Evolutionary conservation across 2,888 invertebrate species (phyloP), one percentile per base, ranked within the genome.

Genomic region (Serripes groenlandicus): DNA sequence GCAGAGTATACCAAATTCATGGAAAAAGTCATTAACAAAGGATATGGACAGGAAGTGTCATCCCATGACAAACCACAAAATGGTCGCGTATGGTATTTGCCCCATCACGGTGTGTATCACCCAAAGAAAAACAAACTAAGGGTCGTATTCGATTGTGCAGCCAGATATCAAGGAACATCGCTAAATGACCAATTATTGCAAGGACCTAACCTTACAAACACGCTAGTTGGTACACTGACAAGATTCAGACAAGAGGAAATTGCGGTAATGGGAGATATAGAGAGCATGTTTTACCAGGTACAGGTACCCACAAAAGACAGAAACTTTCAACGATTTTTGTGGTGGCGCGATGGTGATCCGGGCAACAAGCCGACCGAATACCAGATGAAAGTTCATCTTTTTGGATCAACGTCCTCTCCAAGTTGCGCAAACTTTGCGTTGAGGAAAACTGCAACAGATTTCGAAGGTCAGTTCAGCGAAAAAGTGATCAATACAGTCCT

Each of bases 111-210:
- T 0, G 77, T 81, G 3, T 81, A 70, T 64, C 68, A 77, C 37
- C 73, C 69, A 15, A 78, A 78, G 34, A 64, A 32, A 18, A 66
- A 56, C n/a, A 78, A 73, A 54, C 64, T 78, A 35, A 32, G 78
- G 0, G 78, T 88, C 5, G 88, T 86, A 5, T 88, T 89, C 30
- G 86, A 88, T 52, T 88, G 86, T 58, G 83, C 78, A 37, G 71
- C 54, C 5, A 34, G 15, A 34, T 73, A 28, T n/a, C 35, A 75
- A 15, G 81, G 82, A 56, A 37, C 34, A 3, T 71, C 68, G 0
- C 34, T 87, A n/a, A 88, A 85, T 28, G 56, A 74, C 21, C 73
- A 80, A 68, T 54, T 82, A 28, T 66, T 86, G 1, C 78, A 78
- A 32, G 88, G 86, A 4, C 86, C 87, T 18, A 85, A 89, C 52